phyloP scores from a whole-genome alignment of 1,140 invertebrate species.

The Propsilocerus akamusi region DNA sequence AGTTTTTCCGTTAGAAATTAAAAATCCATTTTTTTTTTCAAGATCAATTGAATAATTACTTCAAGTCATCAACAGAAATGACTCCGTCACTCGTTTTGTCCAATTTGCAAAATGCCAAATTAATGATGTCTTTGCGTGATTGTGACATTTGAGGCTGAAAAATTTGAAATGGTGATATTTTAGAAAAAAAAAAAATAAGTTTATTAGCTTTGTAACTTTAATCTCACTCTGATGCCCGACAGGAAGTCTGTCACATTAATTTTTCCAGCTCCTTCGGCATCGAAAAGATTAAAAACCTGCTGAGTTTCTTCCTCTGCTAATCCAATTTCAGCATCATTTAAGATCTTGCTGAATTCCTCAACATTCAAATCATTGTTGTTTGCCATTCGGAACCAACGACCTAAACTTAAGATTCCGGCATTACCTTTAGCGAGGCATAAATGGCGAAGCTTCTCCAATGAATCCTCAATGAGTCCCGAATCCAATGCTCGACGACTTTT shows the following conservation, averaged over 20 bases:
- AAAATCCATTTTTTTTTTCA: background rate
- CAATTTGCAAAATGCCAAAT: slow-evolving; percentile 74
- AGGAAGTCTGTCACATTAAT: slow-evolving; percentile 85
- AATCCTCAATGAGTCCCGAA: slow-evolving; percentile 41
- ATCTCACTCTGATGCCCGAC: slow-evolving; percentile 60
- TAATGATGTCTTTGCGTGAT: slow-evolving; percentile 49
- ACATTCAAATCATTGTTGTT: slow-evolving; percentile 77
- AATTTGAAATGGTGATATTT: slow-evolving; percentile 5
- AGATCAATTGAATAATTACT: slow-evolving; percentile 5
- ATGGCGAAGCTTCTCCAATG: slow-evolving; percentile 65
- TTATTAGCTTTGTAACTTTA: background rate
- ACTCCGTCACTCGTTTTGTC: slow-evolving; percentile 73
- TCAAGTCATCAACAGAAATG: slow-evolving; percentile 69
- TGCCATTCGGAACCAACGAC: slow-evolving; percentile 79
- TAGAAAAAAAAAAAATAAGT: too few relatives aligned
- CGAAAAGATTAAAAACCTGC: slow-evolving; percentile 50
- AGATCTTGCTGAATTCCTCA: slow-evolving; percentile 66
- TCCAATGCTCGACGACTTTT: slow-evolving; percentile 42
- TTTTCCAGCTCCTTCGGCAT: slow-evolving; percentile 66
- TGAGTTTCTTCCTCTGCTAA: slow-evolving; percentile 43
- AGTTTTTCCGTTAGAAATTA: too few relatives aligned
- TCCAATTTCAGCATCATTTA: slow-evolving; percentile 61
- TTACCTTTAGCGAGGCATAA: slow-evolving; percentile 72
- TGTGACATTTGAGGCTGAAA: slow-evolving; percentile 72
- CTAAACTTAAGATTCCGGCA: slow-evolving; percentile 72